Evolutionary conservation across 2,113 vertebrate genomes (phyloP).

Genomic region (Plecturocebus donacophilus): DNA sequence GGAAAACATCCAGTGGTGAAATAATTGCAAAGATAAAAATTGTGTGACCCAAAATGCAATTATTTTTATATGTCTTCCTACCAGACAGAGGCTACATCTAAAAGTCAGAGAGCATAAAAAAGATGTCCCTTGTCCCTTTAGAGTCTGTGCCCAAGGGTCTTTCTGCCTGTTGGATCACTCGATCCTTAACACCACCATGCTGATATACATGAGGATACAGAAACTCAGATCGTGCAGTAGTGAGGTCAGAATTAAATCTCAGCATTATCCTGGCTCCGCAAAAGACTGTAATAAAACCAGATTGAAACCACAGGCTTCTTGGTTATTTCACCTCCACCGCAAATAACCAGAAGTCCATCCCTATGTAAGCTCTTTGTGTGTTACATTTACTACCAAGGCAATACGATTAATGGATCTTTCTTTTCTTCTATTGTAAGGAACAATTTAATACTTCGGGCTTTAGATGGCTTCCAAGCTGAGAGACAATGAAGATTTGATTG

Average conservation of each 20-base stretch:
- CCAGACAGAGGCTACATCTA: not conserved
- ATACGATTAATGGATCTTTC: not conserved
- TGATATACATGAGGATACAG: not conserved
- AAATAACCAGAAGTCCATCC: not conserved
- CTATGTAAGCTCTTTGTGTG: not conserved
- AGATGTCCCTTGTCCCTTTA: not conserved
- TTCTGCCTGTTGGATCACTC: not conserved
- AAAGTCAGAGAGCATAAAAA: not conserved
- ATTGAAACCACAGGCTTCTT: not conserved
- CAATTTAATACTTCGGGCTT: not conserved
- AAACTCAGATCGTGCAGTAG: not conserved
- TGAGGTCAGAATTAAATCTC: not conserved
- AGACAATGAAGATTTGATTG: not conserved
- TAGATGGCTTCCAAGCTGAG: not conserved
- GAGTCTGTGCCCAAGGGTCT: not conserved
- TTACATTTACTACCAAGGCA: not conserved
- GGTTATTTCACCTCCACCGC: not conserved
- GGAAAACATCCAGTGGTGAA: not conserved
- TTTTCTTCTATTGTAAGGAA: not conserved
- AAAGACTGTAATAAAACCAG: not conserved
- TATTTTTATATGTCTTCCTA: not conserved
- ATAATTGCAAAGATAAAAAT: not conserved
- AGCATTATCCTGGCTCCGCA: not conserved
- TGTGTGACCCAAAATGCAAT: not conserved
- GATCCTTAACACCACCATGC: rapidly evolving